These are phyloP conservation scores for Metaphire vulgaris DNA, from an alignment of 1,140 invertebrate species.

Conservation along the genomic window DNA sequence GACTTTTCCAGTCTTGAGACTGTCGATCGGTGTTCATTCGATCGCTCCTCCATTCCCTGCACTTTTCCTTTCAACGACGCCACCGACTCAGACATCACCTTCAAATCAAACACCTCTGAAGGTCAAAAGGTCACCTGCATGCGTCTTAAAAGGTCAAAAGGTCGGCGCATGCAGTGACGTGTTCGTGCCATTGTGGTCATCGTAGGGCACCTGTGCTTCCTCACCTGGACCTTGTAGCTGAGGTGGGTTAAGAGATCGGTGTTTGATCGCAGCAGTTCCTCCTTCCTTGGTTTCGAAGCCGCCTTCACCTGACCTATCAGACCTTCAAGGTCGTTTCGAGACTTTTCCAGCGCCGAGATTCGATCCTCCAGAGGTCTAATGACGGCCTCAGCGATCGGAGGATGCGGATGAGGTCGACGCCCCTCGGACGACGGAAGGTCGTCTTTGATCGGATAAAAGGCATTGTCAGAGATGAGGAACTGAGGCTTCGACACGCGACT, in stretches of 20 bases:
- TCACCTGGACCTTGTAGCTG: neutral
- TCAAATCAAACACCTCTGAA: neutral
- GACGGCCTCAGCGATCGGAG: neutral
- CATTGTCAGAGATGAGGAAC: neutral
- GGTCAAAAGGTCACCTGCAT: neutral
- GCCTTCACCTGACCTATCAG: neutral
- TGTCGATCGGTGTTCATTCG: neutral
- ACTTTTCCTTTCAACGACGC: neutral
- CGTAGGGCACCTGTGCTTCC: too few species aligned
- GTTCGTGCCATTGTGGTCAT: too few species aligned
- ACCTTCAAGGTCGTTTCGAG: neutral
- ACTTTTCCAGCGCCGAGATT: neutral
- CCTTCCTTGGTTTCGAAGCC: neutral
- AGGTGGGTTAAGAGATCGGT: neutral
- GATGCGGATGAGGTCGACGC: too few species aligned
- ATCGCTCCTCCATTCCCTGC: neutral
- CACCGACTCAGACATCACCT: neutral
- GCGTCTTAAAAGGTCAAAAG: too few species aligned
- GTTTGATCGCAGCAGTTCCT: neutral
- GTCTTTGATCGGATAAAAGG: neutral
- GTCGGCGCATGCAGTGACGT: too few species aligned
- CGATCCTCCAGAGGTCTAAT: neutral
- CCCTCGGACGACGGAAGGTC: neutral
- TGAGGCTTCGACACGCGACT: neutral
- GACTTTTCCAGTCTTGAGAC: neutral